These are phyloP conservation scores for Apis cerana DNA, from an alignment of 1,140 invertebrate genomes.

Conservation along the genomic window DNA sequence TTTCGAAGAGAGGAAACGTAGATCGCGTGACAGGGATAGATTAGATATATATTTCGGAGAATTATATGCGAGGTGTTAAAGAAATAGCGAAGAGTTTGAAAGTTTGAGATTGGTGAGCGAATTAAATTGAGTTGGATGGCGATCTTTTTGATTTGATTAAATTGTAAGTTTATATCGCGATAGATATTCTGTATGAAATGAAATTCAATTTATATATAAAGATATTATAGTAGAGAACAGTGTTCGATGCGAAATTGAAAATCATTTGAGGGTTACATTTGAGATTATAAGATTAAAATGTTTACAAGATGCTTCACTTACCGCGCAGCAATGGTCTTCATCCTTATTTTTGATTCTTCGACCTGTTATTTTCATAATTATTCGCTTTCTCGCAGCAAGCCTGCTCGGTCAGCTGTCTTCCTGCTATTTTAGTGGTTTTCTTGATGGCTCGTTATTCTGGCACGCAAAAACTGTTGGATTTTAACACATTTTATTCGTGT, in stretches of 20 bases:
- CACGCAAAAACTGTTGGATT: no score
- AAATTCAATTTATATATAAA: background rate
- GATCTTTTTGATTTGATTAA: background rate
- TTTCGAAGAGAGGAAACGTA: background rate
- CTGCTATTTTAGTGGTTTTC: background rate
- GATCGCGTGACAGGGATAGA: constrained; percentile 7
- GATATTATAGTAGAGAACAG: background rate
- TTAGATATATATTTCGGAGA: background rate
- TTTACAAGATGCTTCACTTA: no score
- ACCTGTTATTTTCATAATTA: constrained; percentile 16
- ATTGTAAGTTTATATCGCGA: background rate
- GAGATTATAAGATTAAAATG: no score
- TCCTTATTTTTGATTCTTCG: background rate
- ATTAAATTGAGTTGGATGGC: background rate
- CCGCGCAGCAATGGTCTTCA: background rate
- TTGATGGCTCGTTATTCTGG: background rate
- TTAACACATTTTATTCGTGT: background rate
- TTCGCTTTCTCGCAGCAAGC: background rate
- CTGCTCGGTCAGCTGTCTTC: background rate
- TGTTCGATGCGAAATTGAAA: no score
- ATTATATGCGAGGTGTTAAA: background rate
- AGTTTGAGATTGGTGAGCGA: no score
- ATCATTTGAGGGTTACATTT: no score
- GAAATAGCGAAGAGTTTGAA: no score
- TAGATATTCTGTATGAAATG: no score